phyloP scores from a whole-genome alignment of 2,113 vertebrate genomes.

The Dasyornis broadbenti region DNA sequence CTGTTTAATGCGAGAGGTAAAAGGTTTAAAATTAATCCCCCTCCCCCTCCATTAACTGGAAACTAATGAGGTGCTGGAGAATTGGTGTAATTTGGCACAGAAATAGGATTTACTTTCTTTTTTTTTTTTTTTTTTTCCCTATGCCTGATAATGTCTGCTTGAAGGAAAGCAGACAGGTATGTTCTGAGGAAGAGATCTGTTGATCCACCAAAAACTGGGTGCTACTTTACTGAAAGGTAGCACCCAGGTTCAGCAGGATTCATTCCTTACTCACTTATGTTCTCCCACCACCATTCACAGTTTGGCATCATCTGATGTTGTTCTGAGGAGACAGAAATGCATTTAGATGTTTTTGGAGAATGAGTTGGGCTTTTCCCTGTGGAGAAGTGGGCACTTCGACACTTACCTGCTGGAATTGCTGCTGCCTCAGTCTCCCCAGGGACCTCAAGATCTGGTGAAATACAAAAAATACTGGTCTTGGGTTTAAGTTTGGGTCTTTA shows the following conservation, averaged over 20 bases:
- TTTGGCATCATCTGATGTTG: not conserved
- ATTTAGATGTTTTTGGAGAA: not conserved
- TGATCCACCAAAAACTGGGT: not conserved
- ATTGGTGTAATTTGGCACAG: not conserved
- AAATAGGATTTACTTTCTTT: not conserved
- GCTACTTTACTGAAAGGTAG: not conserved
- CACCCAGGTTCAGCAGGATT: not conserved
- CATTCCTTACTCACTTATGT: accelerated
- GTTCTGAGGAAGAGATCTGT: not conserved
- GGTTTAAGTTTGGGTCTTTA: not conserved
- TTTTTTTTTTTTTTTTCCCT: not conserved
- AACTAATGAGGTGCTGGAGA: constrained; percentile 16
- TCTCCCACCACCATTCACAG: not conserved
- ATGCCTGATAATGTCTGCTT: not conserved
- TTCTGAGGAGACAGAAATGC: not conserved
- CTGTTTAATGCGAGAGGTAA: constrained; percentile 7
- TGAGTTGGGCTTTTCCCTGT: not conserved
- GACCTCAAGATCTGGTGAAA: accelerated
- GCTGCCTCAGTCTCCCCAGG: not conserved
- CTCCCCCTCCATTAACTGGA: not conserved
- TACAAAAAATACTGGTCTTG: not conserved
- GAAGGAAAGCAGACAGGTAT: not conserved
- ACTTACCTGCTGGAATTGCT: not conserved
- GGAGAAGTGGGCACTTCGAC: accelerated
- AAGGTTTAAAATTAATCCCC: constrained; percentile 22